These are phyloP conservation scores for Pristionchus maxplancki DNA, from an alignment of 2,888 invertebrate genomes.

Conservation along the genomic window DNA sequence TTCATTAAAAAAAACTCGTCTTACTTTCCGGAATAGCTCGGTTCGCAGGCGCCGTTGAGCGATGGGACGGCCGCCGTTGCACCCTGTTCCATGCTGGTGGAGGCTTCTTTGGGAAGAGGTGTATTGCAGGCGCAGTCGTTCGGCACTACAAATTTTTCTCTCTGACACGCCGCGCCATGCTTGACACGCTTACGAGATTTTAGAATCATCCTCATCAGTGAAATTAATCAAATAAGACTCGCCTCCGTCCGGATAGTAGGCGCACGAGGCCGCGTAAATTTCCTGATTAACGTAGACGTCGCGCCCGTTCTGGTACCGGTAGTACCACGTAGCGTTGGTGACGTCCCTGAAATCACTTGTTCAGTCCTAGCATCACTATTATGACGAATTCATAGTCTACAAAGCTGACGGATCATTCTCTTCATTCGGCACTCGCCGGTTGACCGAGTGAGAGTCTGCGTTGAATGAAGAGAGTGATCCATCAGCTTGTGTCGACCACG, in stretches of 20 bases:
- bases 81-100: background rate
- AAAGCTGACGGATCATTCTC: too few species aligned
- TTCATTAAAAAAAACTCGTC: background rate
- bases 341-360: background rate
- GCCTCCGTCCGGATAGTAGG: background rate
- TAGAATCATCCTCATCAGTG: too few species aligned
- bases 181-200: too few species aligned
- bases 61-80: background rate
- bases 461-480: too few species aligned
- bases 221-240: too few species aligned
- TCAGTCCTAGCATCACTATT: too few species aligned
- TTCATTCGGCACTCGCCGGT: too few species aligned
- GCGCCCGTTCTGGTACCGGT: background rate
- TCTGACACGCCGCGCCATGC: too few species aligned
- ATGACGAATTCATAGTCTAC: too few species aligned
- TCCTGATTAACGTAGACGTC: background rate
- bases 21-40: background rate
- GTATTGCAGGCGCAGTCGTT: background rate
- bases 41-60: background rate
- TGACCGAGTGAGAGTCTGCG: too few species aligned
- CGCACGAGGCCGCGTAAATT: background rate
- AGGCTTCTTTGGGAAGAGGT: background rate
- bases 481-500: too few species aligned
- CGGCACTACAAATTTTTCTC: background rate
- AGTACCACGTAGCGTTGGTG: background rate